Conservation (phyloP, 2,113 vertebrate genomes). For the Oncorhynchus masou region DNA sequence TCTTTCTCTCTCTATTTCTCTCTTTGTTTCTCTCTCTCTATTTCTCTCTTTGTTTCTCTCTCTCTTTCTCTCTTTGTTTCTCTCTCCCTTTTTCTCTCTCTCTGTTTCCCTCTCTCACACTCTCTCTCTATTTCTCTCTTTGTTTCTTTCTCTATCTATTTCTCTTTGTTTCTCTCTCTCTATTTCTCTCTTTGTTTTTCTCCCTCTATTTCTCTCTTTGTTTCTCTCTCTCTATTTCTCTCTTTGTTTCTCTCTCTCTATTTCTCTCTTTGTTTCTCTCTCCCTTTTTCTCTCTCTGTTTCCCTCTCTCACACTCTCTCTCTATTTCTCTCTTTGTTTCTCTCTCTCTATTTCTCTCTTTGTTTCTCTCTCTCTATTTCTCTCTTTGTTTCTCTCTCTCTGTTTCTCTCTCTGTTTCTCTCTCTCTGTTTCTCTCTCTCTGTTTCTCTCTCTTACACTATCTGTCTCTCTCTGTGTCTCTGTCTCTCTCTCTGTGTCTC, state of each 20-base stretch:
- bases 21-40: neutral
- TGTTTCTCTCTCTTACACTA: neutral
- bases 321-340: neutral
- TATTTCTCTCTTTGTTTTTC: neutral
- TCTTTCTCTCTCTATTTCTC: too few relatives aligned
- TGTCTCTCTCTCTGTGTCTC: neutral
- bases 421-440: neutral
- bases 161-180: neutral
- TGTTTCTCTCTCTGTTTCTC: neutral
- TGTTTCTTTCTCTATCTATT: neutral
- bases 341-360: neutral
- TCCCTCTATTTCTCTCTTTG: too few relatives aligned
- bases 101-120: neutral
- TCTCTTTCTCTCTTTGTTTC: neutral
- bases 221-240: neutral
- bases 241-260: neutral
- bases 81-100: neutral
- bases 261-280: too few relatives aligned
- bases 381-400: neutral
- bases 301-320: too few relatives aligned
- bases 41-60: neutral
- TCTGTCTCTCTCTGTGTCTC: neutral
- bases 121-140: neutral
- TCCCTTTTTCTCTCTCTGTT: too few relatives aligned
- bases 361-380: neutral